Percentiles rank a stretch among this genome's conserved stretches.
phyloP scores from a whole-genome alignment of 1,140 invertebrate genomes.

The Eurosta solidaginis region DNA sequence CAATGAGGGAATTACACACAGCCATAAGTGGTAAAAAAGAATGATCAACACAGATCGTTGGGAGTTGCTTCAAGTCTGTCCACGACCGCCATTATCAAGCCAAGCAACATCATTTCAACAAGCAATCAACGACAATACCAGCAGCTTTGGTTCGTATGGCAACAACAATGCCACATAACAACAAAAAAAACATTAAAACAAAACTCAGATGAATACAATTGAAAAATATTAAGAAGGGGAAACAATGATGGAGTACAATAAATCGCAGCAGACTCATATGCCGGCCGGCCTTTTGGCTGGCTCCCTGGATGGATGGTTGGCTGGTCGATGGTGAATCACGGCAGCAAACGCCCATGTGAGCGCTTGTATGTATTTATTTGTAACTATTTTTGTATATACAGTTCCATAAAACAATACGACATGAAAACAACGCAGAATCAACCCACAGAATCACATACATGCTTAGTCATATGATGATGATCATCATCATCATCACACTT shows the following conservation, averaged over 20 bases:
- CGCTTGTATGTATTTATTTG: neutral
- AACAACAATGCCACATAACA: neutral
- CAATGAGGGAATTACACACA: too few relatives aligned
- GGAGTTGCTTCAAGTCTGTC: neutral
- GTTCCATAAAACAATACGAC: neutral
- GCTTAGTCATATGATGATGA: too few relatives aligned
- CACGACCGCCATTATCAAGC: neutral
- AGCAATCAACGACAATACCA: neutral
- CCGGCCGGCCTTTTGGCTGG: neutral
- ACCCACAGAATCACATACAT: neutral
- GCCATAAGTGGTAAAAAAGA: too few relatives aligned
- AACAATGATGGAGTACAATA: constrained; percentile 21
- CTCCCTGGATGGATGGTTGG: neutral
- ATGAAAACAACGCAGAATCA: constrained; percentile 6
- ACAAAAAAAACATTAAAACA: neutral
- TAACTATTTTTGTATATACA: neutral
- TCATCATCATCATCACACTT: neutral
- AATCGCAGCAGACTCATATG: constrained; percentile 2
- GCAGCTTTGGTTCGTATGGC: neutral
- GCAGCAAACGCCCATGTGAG: neutral
- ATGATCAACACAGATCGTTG: neutral
- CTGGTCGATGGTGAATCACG: neutral
- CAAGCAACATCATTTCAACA: neutral
- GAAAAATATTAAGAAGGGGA: neutral
- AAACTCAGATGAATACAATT: constrained; percentile 4